Conservation (phyloP, 2,113 vertebrate genomes). For the Eurypyga helias region DNA sequence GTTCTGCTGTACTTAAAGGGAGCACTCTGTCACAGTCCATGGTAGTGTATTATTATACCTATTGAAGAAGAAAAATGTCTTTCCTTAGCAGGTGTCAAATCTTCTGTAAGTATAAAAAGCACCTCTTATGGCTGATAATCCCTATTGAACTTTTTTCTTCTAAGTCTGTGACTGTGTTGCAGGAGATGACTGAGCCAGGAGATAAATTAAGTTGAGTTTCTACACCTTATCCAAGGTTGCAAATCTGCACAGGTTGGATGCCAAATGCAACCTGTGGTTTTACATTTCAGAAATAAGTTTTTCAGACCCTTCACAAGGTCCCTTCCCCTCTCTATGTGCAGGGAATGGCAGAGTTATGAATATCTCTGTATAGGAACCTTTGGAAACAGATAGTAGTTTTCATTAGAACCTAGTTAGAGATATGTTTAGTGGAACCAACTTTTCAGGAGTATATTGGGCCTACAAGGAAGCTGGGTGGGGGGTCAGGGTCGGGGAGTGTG, state of each 20-base stretch:
- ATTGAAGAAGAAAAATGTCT: background rate
- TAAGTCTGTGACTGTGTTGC: background rate
- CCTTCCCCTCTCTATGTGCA: background rate
- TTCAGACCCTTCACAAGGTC: background rate
- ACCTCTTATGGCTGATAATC: background rate
- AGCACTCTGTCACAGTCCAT: background rate
- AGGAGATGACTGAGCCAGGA: background rate
- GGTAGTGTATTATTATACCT: background rate
- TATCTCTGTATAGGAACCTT: background rate
- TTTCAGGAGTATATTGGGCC: background rate
- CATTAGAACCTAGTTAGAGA: background rate
- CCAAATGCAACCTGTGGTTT: background rate
- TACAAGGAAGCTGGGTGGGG: too few species aligned
- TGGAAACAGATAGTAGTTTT: background rate
- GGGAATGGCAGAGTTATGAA: background rate
- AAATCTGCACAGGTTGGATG: background rate
- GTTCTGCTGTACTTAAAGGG: background rate
- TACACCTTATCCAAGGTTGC: background rate
- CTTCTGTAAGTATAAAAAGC: background rate
- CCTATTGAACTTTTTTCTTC: background rate
- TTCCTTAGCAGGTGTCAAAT: background rate
- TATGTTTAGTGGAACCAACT: background rate
- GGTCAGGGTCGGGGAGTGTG: too few species aligned
- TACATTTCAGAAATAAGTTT: background rate
- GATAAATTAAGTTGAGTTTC: background rate